These are phyloP conservation scores for Sebastiscus tertius DNA, from an alignment of 2,797 vertebrate species.

Conservation along the genomic window DNA sequence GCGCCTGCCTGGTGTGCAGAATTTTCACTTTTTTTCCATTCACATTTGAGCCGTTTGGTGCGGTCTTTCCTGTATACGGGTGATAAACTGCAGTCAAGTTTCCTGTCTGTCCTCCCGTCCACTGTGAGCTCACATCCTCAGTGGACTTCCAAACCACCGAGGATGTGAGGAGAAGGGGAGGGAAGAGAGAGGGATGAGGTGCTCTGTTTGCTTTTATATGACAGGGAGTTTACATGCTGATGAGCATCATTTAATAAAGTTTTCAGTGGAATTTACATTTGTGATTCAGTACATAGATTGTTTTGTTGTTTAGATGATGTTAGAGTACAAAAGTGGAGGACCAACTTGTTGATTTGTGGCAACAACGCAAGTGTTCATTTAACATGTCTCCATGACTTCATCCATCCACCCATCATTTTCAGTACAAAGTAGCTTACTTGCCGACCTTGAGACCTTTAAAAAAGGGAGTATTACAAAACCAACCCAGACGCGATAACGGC, in stretches of 20 bases:
- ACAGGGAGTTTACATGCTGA: background rate
- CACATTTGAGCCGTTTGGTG: background rate
- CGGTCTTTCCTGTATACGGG: slow-evolving; percentile 33
- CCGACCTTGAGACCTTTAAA: no score
- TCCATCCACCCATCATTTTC: no score
- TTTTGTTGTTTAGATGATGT: background rate
- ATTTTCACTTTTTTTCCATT: slow-evolving; percentile 29
- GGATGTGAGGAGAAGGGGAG: background rate
- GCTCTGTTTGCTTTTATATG: background rate
- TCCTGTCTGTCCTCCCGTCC: slow-evolving; percentile 59
- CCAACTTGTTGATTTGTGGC: no score
- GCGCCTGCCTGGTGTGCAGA: background rate
- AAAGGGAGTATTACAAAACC: no score
- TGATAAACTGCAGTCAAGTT: slow-evolving; percentile 53
- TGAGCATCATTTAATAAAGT: background rate
- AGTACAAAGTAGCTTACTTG: no score
- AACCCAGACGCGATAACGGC: no score
- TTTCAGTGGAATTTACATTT: background rate
- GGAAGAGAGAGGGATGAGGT: background rate
- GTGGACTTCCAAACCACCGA: background rate
- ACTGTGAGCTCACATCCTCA: slow-evolving; percentile 54
- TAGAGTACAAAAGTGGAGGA: background rate
- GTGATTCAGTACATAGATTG: background rate
- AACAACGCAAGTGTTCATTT: no score
- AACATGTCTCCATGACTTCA: no score